phyloP scores from a whole-genome alignment of 2,888 invertebrate genomes.

The Coecobrya sp. region DNA sequence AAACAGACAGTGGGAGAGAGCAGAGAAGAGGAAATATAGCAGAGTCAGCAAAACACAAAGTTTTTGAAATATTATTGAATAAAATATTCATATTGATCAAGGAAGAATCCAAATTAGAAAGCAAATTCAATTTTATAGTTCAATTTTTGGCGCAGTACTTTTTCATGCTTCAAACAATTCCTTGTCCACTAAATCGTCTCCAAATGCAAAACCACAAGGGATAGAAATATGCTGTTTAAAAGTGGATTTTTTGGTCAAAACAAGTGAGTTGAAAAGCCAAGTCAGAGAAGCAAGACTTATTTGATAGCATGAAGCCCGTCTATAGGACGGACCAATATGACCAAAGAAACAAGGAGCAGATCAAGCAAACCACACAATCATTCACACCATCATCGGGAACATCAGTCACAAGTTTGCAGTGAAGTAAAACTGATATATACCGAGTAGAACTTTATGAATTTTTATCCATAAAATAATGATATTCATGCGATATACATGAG shows the following conservation, averaged over 20 bases:
- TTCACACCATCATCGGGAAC: slow-evolving; percentile 41
- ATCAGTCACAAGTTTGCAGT: not conserved
- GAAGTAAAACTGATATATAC: not conserved
- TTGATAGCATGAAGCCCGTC: no score
- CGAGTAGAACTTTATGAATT: not conserved
- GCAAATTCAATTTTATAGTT: slow-evolving; percentile 21
- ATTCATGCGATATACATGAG: not conserved
- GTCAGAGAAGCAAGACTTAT: not conserved
- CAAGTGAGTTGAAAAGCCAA: not conserved
- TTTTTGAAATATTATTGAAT: slow-evolving; percentile 32
- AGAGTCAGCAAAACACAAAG: slow-evolving; percentile 19
- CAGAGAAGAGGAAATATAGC: not conserved
- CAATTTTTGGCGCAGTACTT: not conserved
- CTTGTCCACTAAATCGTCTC: not conserved
- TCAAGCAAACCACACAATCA: slow-evolving; percentile 43
- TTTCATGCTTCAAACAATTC: not conserved
- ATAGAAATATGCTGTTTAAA: not conserved
- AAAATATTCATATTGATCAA: slow-evolving; percentile 40
- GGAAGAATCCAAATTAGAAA: slow-evolving; percentile 12
- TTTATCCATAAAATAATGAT: not conserved
- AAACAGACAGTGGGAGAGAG: not conserved
- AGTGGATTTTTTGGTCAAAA: not conserved
- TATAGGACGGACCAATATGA: not conserved
- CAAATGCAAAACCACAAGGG: not conserved
- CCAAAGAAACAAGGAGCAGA: not conserved